A percentile compares a stretch with the other conserved stretches of the same genome.
These are phyloP conservation scores for Aproaerema taeniolella DNA, from an alignment of 2,888 invertebrate genomes.

Conservation along the genomic window DNA sequence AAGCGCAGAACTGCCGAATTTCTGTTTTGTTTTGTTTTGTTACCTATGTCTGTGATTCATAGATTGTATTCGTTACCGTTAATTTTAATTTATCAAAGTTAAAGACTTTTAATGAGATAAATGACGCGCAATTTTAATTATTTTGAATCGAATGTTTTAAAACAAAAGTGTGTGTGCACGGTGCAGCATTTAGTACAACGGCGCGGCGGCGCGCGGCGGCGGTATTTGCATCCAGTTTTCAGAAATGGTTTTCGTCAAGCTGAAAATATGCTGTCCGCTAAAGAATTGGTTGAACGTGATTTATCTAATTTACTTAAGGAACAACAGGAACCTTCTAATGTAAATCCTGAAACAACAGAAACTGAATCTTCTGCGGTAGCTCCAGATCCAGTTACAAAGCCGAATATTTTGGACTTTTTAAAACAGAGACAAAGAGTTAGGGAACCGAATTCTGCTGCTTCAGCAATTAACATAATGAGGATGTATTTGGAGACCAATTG, in stretches of 20 bases:
- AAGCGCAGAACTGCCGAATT: too few relatives aligned
- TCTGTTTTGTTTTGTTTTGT: too few relatives aligned
- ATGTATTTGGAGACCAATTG: background rate
- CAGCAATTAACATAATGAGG: background rate
- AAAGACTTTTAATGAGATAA: too few relatives aligned
- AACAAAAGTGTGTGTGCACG: too few relatives aligned
- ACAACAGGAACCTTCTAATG: background rate
- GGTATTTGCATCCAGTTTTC: conserved; percentile 10
- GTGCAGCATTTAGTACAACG: too few relatives aligned
- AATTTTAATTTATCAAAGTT: too few relatives aligned
- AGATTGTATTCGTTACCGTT: too few relatives aligned
- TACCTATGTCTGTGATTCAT: too few relatives aligned
- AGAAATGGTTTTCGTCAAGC: conserved; percentile 9
- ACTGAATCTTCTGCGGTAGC: background rate
- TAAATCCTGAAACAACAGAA: background rate
- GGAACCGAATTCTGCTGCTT: background rate
- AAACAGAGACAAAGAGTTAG: background rate
- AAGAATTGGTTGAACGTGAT: background rate
- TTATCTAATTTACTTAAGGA: background rate
- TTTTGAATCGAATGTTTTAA: too few relatives aligned
- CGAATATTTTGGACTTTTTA: background rate
- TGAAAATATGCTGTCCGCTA: conserved; percentile 6
- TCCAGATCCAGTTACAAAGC: background rate
- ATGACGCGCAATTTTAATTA: too few relatives aligned
- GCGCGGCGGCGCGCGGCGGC: too few relatives aligned